Evolutionary conservation across 2,113 vertebrate species (phyloP).

Genomic region (Oxyura jamaicensis): DNA sequence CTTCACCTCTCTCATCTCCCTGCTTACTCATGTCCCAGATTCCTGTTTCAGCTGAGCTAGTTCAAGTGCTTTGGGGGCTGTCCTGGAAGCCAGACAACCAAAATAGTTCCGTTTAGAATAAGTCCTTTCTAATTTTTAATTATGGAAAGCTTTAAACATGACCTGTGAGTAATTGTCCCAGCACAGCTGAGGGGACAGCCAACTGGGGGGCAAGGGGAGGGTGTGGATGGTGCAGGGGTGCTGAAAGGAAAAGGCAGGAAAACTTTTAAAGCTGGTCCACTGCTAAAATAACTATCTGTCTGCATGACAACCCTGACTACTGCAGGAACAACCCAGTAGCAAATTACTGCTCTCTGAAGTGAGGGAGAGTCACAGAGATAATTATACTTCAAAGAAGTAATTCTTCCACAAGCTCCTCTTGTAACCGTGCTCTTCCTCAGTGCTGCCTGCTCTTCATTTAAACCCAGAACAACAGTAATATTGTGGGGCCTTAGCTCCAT

Average conservation of each 20-base stretch:
- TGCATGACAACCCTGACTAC: background rate
- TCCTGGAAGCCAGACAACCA: background rate
- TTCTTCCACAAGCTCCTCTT: background rate
- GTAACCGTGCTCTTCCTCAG: background rate
- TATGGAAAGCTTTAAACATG: background rate
- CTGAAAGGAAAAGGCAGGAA: background rate
- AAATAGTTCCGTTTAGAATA: background rate
- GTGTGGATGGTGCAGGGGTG: background rate
- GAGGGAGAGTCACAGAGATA: background rate
- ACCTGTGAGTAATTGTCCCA: background rate
- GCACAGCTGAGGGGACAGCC: background rate
- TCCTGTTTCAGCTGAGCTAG: background rate
- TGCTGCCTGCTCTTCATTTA: background rate
- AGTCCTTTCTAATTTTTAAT: background rate
- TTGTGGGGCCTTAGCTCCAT: accelerated
- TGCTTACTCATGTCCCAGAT: background rate
- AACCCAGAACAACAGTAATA: background rate
- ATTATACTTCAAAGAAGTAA: background rate
- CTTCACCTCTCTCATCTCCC: background rate
- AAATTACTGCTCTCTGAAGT: background rate
- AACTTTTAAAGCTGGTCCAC: background rate
- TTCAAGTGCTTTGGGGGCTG: background rate
- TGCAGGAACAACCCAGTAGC: background rate
- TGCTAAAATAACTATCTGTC: background rate
- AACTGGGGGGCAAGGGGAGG: background rate